Conservation (phyloP, 2,113 vertebrate genomes). For the Sinocyclocheilus anshuiensis region DNA sequence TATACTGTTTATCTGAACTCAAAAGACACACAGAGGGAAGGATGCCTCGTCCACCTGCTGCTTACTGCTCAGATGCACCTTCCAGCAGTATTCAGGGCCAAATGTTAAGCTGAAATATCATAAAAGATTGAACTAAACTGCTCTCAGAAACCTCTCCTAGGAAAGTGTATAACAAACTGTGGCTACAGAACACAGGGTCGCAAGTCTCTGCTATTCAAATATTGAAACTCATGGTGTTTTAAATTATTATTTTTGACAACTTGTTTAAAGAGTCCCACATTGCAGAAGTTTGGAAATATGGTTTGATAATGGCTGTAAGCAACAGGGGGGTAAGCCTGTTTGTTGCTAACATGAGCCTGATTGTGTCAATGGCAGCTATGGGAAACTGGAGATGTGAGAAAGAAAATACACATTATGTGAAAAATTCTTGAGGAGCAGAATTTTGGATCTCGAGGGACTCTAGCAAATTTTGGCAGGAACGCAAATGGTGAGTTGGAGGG, state of each 20-base stretch:
- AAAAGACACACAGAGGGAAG: not conserved
- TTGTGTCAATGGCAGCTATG: not conserved
- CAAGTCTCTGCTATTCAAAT: not conserved
- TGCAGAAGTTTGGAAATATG: constrained; percentile 1
- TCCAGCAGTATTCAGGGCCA: not conserved
- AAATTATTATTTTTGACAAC: not conserved
- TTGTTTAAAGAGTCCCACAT: not conserved
- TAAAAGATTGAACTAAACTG: constrained; percentile 18
- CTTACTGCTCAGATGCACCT: not conserved
- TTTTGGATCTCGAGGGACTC: not conserved
- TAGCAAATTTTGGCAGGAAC: not conserved
- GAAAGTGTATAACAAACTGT: not conserved
- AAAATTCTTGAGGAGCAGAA: constrained; percentile 2
- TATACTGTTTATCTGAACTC: constrained; percentile 7
- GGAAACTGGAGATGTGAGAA: constrained; percentile 1
- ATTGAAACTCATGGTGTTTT: not conserved
- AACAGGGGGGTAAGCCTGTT: not conserved
- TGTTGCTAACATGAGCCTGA: constrained; percentile 5
- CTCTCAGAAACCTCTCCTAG: not conserved
- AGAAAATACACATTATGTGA: not conserved
- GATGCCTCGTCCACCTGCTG: not conserved
- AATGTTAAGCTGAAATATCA: not conserved
- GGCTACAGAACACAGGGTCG: not conserved
- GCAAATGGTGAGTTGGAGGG: not conserved
- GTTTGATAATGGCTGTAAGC: not conserved